These are phyloP conservation scores for Silurus lanzhouensis DNA, from an alignment of 2,797 vertebrate genomes.

Conservation along the genomic window DNA sequence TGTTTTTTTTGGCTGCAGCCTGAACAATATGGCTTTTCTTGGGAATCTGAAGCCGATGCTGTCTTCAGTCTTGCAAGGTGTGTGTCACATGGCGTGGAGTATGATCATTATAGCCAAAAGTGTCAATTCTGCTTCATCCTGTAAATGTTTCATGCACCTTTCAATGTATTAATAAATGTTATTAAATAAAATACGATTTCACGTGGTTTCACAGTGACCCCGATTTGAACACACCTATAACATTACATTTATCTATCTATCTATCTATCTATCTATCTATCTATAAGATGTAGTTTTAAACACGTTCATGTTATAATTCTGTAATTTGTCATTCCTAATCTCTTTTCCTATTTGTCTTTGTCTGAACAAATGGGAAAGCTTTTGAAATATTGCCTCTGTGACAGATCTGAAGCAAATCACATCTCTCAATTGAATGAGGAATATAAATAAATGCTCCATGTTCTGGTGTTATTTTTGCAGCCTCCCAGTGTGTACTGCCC, in stretches of 20 bases:
- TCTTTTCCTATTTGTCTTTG: too few relatives aligned
- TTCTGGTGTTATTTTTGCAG: conserved; percentile 52
- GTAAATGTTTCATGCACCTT: neutral
- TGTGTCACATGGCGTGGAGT: conserved; percentile 26
- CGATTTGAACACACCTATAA: neutral
- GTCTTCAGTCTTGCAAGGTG: conserved; percentile 65
- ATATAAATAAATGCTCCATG: neutral
- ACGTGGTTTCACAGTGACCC: neutral
- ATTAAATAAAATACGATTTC: neutral
- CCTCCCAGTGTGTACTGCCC: conserved; percentile 53
- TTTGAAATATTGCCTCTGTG: too few relatives aligned
- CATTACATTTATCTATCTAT: too few relatives aligned
- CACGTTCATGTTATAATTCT: neutral
- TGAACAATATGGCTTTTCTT: conserved; percentile 57
- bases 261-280: too few relatives aligned
- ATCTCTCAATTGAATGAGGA: neutral
- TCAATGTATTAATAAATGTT: neutral
- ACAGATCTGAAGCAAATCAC: neutral
- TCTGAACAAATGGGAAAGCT: too few relatives aligned
- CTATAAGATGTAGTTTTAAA: neutral
- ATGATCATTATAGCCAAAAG: neutral
- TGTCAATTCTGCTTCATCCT: neutral
- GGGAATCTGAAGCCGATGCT: conserved; percentile 64
- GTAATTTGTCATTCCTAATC: neutral
- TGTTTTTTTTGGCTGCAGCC: conserved; percentile 21